Evolutionary conservation across 1,140 invertebrate species (phyloP), one percentile per base, ranked within the genome.

Genomic region (Nebria ingens): DNA sequence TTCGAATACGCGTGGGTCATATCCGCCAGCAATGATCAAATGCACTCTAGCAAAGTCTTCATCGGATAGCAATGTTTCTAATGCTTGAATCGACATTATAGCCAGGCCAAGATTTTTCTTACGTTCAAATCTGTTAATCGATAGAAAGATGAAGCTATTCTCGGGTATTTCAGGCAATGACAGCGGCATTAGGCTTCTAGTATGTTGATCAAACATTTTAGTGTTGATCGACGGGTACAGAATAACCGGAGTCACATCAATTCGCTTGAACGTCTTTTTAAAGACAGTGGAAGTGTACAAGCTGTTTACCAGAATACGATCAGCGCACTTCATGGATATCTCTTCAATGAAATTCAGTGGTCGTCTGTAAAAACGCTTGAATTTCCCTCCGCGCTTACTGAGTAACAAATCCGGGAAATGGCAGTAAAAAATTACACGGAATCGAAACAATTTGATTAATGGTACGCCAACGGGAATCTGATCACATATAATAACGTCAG

Each of bases 351-450:
- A 93, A 73, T 99, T 91, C 1, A 99, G 71, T 0, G 93, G 88
- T n/a, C 72, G 70, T 34, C 97, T 78, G 72, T 99, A 99, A 0
- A 93, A 17, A 40, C 76, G 78, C 69, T 96, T 96, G 0, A 89
- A 63, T 1, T 70, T 59, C 0, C 83, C 80, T 17, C 81, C 82
- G 56, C 79, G 77, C 1, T 76, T 66, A 13, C 87, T 86, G 1
- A 98, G 74, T 2, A 99, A 74, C 65, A 93, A 87, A 74, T 99
- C 97, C 0, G 97, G 97, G 76, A 94, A 93, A 76, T 99, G 97
- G 64, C 97, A 99, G 65, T 99, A 99, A 73, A 96, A 99, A 3
- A 98, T 69, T 12, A 97, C 78, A 63, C 82, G 74, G 56, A 81
- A 78, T 58, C 77, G 71, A 45, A 79, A 77, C 62, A 88, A 64